Conservation (phyloP, 53 echinoderm and acorn worm species). For the Luidia sarsii region DNA sequence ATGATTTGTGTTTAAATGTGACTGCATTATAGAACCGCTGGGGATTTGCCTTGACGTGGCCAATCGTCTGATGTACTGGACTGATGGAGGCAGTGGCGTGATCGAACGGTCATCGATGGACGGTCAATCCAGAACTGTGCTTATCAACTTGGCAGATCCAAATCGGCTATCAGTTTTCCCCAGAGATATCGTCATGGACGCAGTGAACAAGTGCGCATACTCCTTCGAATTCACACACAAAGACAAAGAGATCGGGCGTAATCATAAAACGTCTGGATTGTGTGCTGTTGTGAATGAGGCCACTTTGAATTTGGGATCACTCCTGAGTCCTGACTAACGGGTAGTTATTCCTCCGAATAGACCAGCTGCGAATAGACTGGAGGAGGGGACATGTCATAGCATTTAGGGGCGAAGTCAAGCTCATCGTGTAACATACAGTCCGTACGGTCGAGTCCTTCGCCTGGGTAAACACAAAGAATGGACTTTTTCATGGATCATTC, state of each 20-base stretch:
- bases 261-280: not conserved
- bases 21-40: not conserved
- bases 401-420: not conserved
- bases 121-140: constrained; percentile 8
- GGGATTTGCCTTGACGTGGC: constrained; percentile 45
- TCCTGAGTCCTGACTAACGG: not conserved
- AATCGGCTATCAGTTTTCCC: not conserved
- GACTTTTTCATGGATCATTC: no score
- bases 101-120: constrained; percentile 38
- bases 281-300: not conserved
- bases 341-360: not conserved
- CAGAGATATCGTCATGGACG: constrained; percentile 58
- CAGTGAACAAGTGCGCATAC: constrained; percentile 39
- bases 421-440: no score
- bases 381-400: no score
- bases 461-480: no score
- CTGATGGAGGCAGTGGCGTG: constrained; percentile 22
- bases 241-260: not conserved
- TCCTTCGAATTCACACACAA: not conserved
- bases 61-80: constrained; percentile 58
- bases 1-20: not conserved
- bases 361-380: no score
- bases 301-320: not conserved
- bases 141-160: constrained; percentile 11
- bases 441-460: no score